A percentile compares a stretch with the other conserved stretches of the same genome.
phyloP scores from a whole-genome alignment of 2,888 invertebrate genomes.

The Pyrrhosoma nymphula region DNA sequence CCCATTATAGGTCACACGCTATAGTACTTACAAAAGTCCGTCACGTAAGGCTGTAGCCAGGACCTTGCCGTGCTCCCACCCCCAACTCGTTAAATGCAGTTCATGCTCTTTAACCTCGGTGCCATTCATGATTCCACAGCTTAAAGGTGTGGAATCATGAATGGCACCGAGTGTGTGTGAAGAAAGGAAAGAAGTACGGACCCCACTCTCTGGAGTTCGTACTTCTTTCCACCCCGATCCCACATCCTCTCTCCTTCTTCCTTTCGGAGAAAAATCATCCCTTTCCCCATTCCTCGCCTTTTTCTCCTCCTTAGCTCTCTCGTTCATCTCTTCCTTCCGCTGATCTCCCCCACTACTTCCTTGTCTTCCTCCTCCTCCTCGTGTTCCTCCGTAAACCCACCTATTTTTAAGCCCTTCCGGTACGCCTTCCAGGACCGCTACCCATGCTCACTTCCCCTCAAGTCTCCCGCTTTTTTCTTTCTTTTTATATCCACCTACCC shows the following conservation, averaged over 20 bases:
- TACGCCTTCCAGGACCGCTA: slow-evolving; percentile 18
- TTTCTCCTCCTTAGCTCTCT: not conserved
- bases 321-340: not conserved
- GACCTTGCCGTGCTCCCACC: too few species aligned
- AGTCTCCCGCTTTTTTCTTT: not conserved
- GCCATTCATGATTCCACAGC: not conserved
- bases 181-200: too few species aligned
- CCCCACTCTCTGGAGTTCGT: not conserved
- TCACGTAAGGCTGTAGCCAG: too few species aligned
- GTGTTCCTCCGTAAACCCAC: not conserved
- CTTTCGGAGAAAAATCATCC: not conserved
- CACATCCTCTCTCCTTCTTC: not conserved
- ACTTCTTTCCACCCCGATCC: not conserved
- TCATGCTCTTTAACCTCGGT: not conserved
- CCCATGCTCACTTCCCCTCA: slow-evolving; percentile 12
- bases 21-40: too few species aligned
- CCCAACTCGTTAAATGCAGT: not conserved
- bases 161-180: too few species aligned
- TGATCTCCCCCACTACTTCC: not conserved
- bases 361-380: not conserved
- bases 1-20: too few species aligned
- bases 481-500: slow-evolving; percentile 5
- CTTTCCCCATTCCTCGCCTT: not conserved
- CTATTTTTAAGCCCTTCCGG: slow-evolving; percentile 27
- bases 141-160: too few species aligned